These are phyloP conservation scores for Triplophysa dalaica DNA, from an alignment of 2,113 vertebrate species.

Conservation along the genomic window DNA sequence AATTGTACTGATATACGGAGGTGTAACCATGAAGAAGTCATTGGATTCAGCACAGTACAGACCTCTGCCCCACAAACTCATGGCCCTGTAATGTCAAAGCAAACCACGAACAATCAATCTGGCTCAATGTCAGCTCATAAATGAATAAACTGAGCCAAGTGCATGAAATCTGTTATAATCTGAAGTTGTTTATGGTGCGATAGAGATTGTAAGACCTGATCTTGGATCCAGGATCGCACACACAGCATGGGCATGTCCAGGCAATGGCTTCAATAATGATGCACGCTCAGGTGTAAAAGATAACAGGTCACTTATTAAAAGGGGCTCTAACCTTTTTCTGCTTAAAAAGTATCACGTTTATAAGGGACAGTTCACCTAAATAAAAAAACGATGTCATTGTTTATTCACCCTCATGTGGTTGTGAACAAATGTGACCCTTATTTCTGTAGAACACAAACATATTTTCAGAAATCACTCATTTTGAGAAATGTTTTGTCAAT, in stretches of 20 bases:
- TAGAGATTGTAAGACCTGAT: background rate
- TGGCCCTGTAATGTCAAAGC: background rate
- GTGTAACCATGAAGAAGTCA: background rate
- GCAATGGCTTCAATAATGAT: background rate
- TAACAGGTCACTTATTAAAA: background rate
- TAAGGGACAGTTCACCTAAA: too few species aligned
- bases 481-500: too few species aligned
- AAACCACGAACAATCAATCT: slow-evolving; percentile 4
- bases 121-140: slow-evolving; percentile 6
- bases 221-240: background rate
- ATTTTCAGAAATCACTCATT: too few species aligned
- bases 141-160: slow-evolving; percentile 3
- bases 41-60: slow-evolving; percentile 10
- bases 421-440: too few species aligned
- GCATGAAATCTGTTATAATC: background rate
- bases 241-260: background rate
- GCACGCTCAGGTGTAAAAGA: background rate
- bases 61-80: slow-evolving; percentile 2
- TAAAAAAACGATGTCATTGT: too few species aligned
- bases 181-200: background rate
- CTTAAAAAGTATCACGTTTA: too few species aligned
- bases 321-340: too few species aligned
- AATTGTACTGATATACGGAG: slow-evolving; percentile 23
- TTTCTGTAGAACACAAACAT: too few species aligned
- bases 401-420: too few species aligned